Evolutionary conservation across 2,113 vertebrate genomes (phyloP).

Genomic region (Colossoma macropomum): DNA sequence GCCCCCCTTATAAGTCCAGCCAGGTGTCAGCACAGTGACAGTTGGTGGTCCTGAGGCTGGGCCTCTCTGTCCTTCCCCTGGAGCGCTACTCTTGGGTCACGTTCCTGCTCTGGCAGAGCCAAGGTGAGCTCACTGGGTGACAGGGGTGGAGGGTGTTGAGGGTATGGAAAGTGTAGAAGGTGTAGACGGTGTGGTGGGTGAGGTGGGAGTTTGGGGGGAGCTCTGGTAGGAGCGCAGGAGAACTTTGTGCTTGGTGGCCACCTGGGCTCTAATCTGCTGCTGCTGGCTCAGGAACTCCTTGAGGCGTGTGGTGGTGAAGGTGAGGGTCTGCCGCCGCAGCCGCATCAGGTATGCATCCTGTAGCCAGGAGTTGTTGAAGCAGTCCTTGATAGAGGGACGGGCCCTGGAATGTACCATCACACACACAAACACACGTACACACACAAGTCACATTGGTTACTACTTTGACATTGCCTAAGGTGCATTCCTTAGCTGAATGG

Average conservation of each 20-base stretch:
- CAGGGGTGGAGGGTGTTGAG: conserved; percentile 64
- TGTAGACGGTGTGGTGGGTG: conserved; percentile 71
- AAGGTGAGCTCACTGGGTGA: conserved; percentile 74
- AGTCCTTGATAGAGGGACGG: conserved; percentile 93
- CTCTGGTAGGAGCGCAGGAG: conserved; percentile 93
- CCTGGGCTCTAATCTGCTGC: conserved; percentile 80
- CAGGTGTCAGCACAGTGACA: conserved; percentile 12
- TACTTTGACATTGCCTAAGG: neutral
- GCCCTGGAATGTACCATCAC: conserved; percentile 78
- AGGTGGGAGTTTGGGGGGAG: conserved; percentile 81
- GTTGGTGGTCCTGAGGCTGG: conserved; percentile 12
- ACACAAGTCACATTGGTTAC: neutral
- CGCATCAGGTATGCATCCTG: conserved; percentile 98
- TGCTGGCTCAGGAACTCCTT: conserved; percentile 95
- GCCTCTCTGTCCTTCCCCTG: conserved; percentile 43
- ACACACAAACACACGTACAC: conserved; percentile 10
- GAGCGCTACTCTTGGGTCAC: conserved; percentile 32
- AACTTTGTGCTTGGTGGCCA: conserved; percentile 94
- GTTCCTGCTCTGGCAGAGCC: conserved; percentile 15
- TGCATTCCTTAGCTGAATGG: neutral
- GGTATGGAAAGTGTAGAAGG: conserved; percentile 76
- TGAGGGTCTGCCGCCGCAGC: conserved; percentile 93
- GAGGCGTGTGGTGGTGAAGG: conserved; percentile 94
- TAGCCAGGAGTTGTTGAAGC: conserved; percentile 93
- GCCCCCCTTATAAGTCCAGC: conserved; percentile 1